phyloP scores from a whole-genome alignment of 2,888 invertebrate species.

The Perdita meconis region DNA sequence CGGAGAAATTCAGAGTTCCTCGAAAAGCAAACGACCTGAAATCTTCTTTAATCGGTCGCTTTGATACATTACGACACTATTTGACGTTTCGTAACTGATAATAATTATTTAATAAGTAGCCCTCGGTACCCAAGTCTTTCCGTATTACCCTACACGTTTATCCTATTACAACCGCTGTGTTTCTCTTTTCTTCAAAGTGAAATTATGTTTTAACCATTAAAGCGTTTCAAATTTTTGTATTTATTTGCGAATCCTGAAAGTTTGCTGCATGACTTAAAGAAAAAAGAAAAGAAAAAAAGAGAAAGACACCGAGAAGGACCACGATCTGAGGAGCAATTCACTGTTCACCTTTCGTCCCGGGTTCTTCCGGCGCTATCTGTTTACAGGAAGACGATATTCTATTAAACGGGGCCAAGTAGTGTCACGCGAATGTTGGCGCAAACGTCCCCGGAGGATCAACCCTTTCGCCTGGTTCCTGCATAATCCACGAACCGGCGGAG shows the following conservation, averaged over 20 bases:
- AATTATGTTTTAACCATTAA: too few relatives aligned
- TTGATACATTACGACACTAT: neutral
- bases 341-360: neutral
- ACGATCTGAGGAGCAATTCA: neutral
- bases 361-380: conserved; percentile 46
- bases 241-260: too few relatives aligned
- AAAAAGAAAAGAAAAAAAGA: too few relatives aligned
- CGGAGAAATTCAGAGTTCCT: conserved; percentile 37
- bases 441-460: conserved; percentile 81
- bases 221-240: too few relatives aligned
- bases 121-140: neutral
- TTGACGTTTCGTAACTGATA: conserved; percentile 28
- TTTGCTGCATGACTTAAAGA: too few relatives aligned
- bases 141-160: too few relatives aligned
- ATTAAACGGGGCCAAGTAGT: conserved; percentile 77
- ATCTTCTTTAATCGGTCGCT: conserved; percentile 33
- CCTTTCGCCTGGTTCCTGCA: conserved; percentile 79
- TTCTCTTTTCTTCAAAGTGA: neutral
- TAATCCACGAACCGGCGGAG: conserved; percentile 81
- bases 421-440: conserved; percentile 81
- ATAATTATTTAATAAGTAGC: neutral
- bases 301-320: neutral
- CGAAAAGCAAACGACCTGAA: conserved; percentile 47
- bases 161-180: neutral
- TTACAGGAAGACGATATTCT: conserved; percentile 73